Percentiles rank a stretch among this genome's conserved stretches.
Conservation (phyloP, 1,140 invertebrate genomes). For the Propsilocerus akamusi region DNA sequence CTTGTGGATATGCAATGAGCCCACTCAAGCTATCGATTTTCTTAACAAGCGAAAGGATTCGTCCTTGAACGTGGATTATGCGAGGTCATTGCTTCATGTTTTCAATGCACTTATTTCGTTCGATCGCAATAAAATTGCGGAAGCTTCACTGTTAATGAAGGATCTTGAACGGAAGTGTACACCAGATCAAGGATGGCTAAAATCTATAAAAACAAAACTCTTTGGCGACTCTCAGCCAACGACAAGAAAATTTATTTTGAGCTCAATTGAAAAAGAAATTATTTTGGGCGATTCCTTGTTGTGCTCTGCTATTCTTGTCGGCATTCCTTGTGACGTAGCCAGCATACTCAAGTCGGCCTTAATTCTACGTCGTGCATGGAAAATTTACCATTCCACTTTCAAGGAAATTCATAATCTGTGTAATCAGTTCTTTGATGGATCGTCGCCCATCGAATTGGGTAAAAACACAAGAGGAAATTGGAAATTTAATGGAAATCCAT, state of each 20-base stretch:
- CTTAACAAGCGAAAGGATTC: not conserved
- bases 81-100: not conserved
- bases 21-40: not conserved
- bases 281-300: not conserved
- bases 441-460: not conserved
- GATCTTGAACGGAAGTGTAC: not conserved
- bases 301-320: not conserved
- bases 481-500: too few relatives aligned
- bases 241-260: not conserved
- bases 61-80: not conserved
- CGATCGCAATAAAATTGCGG: not conserved
- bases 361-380: not conserved
- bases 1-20: not conserved
- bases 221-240: not conserved
- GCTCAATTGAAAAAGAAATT: not conserved
- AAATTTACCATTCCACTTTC: not conserved
- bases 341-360: not conserved
- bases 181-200: not conserved
- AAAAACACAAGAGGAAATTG: too few relatives aligned
- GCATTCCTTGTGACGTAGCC: too few relatives aligned
- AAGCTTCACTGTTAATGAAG: not conserved
- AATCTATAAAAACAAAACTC: not conserved
- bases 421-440: not conserved
- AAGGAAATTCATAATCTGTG: not conserved
- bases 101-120: not conserved